These are phyloP conservation scores for Paedocypris sp. DNA, from an alignment of 2,113 vertebrate genomes.

Conservation along the genomic window DNA sequence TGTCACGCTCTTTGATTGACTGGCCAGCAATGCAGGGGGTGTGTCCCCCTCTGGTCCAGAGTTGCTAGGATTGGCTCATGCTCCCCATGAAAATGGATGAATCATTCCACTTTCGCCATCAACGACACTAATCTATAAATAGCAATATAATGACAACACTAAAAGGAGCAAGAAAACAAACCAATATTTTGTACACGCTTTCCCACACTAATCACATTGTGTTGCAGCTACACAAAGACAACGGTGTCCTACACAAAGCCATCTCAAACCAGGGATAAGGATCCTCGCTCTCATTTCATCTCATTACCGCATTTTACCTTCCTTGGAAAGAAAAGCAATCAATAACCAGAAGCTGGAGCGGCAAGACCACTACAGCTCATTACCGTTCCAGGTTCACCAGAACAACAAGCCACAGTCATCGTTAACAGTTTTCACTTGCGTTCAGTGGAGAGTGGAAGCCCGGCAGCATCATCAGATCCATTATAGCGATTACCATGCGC, in stretches of 20 bases:
- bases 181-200: not conserved
- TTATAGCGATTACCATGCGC: slow-evolving; percentile 7
- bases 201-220: not conserved
- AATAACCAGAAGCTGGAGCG: slow-evolving; percentile 43
- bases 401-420: slow-evolving; percentile 37
- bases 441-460: slow-evolving; percentile 42
- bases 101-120: too few species aligned
- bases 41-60: too few species aligned
- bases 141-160: too few species aligned
- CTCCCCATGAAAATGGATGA: too few species aligned
- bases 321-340: slow-evolving; percentile 45
- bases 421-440: slow-evolving; percentile 42
- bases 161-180: not conserved
- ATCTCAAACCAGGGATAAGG: slow-evolving; percentile 26
- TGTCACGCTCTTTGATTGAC: too few species aligned
- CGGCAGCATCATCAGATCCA: slow-evolving; percentile 42
- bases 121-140: too few species aligned
- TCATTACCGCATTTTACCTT: slow-evolving; percentile 41
- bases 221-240: too few species aligned
- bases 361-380: slow-evolving; percentile 46
- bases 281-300: slow-evolving; percentile 28
- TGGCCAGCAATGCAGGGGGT: too few species aligned
- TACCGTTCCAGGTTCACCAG: slow-evolving; percentile 42
- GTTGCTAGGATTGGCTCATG: too few species aligned
- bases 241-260: not conserved